Base-by-base conservation (phyloP, 2,797 vertebrate species). In the Echeneis naucrates region DNA sequence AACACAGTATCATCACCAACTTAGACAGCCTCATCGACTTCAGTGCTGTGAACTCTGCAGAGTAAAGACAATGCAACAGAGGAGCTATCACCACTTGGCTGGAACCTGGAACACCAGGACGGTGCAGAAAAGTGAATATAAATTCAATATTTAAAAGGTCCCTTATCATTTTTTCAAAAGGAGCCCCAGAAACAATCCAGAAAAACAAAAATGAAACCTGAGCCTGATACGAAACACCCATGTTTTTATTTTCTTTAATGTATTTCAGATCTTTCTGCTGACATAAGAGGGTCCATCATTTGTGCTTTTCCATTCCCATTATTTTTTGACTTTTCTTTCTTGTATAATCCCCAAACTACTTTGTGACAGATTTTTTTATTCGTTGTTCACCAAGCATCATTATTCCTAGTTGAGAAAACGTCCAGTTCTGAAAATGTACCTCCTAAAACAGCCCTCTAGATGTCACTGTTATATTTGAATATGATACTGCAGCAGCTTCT, bases 381-480 rank as follows among this genome's bases (percentile, higher is more conserved):
- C 37, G 35, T 37, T 37, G 35, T n/a, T 59, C 23, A 40, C 17
- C 23, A 4, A 9, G 5, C 3, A 24, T 1, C 13, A 13, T 45
- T n/a, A 7, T 50, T 65, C 16, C 8, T 14, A 14, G 5, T 40
- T 26, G n/a, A n/a, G n/a, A n/a, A n/a, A n/a, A n/a, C n/a, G n/a
- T n/a, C n/a, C n/a, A n/a, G n/a, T n/a, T 44, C 33, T 9, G 4
- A n/a, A 13, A 5, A 0, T 35, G 47, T 48, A 50, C 30, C 66
- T 62, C 9, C 33, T 33, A 4, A 40, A 23, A 33, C 9, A 1
- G 27, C 0, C 85, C 87, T 81, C 58, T 83, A 87, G 88, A 65
- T 81, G 87, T 77, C 84, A 59, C 82, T 85, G 77, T 75, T 77
- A 2, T 6, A 54, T 60, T 27, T 67, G 16, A 45, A 53, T 55